These are phyloP conservation scores for Nemotelus pantherinus DNA, from an alignment of 2,888 invertebrate genomes.

Conservation along the genomic window DNA sequence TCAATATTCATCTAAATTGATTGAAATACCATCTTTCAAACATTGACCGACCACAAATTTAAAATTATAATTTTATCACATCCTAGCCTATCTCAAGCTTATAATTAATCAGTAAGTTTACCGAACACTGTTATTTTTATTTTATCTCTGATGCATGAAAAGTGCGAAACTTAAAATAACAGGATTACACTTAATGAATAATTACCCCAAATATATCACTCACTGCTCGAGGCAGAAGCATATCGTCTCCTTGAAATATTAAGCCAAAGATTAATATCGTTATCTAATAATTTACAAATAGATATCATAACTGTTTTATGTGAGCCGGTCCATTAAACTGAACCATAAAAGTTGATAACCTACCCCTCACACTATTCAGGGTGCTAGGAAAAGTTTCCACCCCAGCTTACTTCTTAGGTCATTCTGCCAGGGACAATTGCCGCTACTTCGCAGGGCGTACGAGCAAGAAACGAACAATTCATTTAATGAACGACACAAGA, in stretches of 20 bases:
- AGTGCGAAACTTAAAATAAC: neutral
- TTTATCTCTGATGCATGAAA: too few relatives aligned
- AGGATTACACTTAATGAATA: neutral
- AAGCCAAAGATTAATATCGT: conserved; percentile 16
- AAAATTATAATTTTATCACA: too few relatives aligned
- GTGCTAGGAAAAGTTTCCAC: neutral
- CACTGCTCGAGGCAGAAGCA: neutral
- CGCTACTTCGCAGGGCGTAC: neutral
- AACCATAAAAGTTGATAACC: conserved; percentile 31
- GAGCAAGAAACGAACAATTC: conserved; percentile 11
- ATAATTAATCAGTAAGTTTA: too few relatives aligned
- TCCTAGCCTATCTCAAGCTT: too few relatives aligned
- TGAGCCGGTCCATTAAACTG: conserved; percentile 43
- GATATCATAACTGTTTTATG: conserved; percentile 47
- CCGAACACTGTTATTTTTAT: too few relatives aligned
- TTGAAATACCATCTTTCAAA: too few relatives aligned
- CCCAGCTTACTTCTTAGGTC: conserved; percentile 20
- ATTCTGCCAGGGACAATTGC: conserved; percentile 37
- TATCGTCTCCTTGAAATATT: conserved; percentile 4
- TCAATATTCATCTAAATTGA: too few relatives aligned
- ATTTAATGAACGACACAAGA: neutral
- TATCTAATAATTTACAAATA: conserved; percentile 40
- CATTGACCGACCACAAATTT: too few relatives aligned
- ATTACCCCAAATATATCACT: conserved; percentile 28
- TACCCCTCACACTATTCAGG: too few relatives aligned